phyloP scores from a whole-genome alignment of 35 echinoderm and acorn worm species.

The Lytechinus pictus region DNA sequence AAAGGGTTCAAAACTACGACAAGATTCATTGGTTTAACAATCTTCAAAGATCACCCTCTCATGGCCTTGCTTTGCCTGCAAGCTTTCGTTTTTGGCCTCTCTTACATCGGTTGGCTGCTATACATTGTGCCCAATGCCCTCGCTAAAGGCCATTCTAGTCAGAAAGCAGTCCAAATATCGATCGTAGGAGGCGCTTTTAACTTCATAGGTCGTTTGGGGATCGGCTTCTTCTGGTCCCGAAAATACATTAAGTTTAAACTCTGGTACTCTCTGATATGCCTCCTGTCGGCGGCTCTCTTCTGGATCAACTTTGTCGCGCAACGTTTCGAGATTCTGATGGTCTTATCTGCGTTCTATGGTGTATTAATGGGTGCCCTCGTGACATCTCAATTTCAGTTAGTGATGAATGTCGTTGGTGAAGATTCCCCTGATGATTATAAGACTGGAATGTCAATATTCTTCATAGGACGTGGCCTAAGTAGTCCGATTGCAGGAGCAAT shows the following conservation, averaged over 20 bases:
- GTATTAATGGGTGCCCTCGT: neutral
- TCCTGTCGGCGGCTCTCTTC: neutral
- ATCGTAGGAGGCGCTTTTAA: neutral
- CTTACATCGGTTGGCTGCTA: neutral
- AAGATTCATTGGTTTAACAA: neutral
- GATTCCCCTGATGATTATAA: neutral
- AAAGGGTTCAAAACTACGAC: neutral
- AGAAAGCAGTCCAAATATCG: neutral
- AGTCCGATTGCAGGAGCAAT: neutral
- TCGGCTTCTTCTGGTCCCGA: neutral
- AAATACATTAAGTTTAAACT: neutral
- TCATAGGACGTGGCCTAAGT: neutral
- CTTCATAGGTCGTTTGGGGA: neutral
- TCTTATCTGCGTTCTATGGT: neutral
- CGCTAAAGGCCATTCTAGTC: neutral
- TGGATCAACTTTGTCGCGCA: neutral
- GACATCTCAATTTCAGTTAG: neutral
- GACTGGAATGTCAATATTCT: neutral
- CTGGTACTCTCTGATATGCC: neutral
- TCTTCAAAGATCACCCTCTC: neutral
- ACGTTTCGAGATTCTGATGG: neutral
- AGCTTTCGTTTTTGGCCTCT: neutral
- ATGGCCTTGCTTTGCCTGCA: neutral
- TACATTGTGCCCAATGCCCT: neutral
- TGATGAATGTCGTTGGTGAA: neutral